Percentiles rank a stretch among this genome's conserved stretches.
phyloP scores from a whole-genome alignment of 1,140 invertebrate species.

The Diabrotica virgifera region DNA sequence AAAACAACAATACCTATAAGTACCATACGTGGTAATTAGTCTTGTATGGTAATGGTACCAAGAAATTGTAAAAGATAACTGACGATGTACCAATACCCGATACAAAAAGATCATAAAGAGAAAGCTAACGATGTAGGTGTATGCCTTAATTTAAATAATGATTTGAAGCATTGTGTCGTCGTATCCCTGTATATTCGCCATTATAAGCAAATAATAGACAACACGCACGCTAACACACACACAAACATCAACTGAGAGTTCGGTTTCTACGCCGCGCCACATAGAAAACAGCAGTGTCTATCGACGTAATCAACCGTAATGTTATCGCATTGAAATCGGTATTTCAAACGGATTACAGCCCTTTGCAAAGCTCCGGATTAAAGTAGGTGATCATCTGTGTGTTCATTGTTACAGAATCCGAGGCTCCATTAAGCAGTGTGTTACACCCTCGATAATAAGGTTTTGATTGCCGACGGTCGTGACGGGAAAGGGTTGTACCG shows the following conservation, averaged over 20 bases:
- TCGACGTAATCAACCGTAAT: constrained; percentile 11
- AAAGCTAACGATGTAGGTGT: no score
- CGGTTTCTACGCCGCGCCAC: background rate
- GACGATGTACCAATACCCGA: no score
- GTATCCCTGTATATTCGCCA: no score
- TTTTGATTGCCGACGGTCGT: constrained; percentile 26
- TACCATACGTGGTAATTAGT: no score
- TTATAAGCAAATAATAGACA: no score
- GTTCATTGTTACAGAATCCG: constrained; percentile 24
- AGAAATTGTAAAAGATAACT: no score
- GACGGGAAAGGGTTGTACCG: constrained; percentile 18
- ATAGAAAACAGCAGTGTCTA: background rate
- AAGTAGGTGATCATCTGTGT: constrained; percentile 23
- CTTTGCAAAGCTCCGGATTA: constrained; percentile 16
- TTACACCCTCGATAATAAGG: constrained; percentile 36
- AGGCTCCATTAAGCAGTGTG: constrained; percentile 30
- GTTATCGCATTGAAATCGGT: constrained; percentile 8
- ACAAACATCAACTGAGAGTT: background rate
- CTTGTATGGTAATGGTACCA: no score
- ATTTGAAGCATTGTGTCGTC: no score
- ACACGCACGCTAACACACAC: no score
- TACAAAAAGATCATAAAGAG: no score
- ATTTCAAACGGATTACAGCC: constrained; percentile 8
- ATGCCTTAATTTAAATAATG: no score
- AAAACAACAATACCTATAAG: no score